Evolutionary conservation across 1,140 invertebrate species (phyloP), one percentile per base, ranked within the genome.

Genomic region (Argopecten irradians): DNA sequence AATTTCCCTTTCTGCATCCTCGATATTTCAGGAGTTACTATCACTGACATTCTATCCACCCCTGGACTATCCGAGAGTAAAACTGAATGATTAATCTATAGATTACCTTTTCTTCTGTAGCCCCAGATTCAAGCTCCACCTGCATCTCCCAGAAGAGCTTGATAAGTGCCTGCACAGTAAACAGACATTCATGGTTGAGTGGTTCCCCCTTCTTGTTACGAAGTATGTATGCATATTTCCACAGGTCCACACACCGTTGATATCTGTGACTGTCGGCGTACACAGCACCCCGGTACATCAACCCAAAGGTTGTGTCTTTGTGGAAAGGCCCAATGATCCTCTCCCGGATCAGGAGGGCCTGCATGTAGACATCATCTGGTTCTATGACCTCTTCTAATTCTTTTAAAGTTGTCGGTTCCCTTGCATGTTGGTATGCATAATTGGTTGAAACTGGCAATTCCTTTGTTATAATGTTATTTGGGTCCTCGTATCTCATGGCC

Each of bases 291-390:
- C 98, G 96, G 94, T 98, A 98, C 92, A 98, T 96, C 90, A 99
- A 98, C 94, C 98, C 99, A 95, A 99, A 99, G 93, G 97, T 98
- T 22, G 98, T 99, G 94, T 99, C 98, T 1, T 98, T 98, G 97
- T 99, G 98, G 19, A 97, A 97, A 0, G 98, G 98, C 35, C 98
- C 98, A 96, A 99, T 96, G 92, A 99, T 99, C 92, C 98, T 96
- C 95, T 99, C 98, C 90, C 98, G 96, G 55, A 99, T 98, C 85
- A 99, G 97, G 34, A 99, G 95, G 2, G 98, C 98, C 94, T 99
- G 98, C 98, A 99, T 99, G 92, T 98, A 96, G 97, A 99, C 98
- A 91, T 98, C 97, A 93, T 99, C 98, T 0, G 98, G 98, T 95
- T 99, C 98, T n/a, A 98, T 97, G 55, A 99, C 94, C 89, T 98